phyloP scores from a whole-genome alignment of 2,888 invertebrate genomes.

The Pimpla rufipes region DNA sequence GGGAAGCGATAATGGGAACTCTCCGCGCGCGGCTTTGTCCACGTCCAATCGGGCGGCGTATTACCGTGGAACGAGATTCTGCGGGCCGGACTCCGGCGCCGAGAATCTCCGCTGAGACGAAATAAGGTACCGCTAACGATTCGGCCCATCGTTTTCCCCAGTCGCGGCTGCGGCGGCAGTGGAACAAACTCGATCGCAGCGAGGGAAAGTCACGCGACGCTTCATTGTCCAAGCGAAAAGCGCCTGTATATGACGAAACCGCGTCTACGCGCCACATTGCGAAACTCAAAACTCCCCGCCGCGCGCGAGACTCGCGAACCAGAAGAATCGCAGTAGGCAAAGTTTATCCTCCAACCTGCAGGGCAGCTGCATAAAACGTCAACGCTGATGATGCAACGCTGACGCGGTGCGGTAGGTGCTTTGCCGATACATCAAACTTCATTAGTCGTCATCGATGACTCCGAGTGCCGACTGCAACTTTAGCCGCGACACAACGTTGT shows the following conservation, averaged over 20 bases:
- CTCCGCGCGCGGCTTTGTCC: slow-evolving; percentile 51
- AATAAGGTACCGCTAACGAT: slow-evolving; percentile 53
- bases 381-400: slow-evolving; percentile 22
- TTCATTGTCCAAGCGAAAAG: slow-evolving; percentile 46
- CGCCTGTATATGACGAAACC: slow-evolving; percentile 26
- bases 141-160: slow-evolving; percentile 53
- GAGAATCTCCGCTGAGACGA: slow-evolving; percentile 28
- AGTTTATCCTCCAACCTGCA: slow-evolving; percentile 27
- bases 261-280: slow-evolving; percentile 18
- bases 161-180: slow-evolving; percentile 13
- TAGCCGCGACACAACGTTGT: slow-evolving; percentile 32
- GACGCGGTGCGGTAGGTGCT: background rate
- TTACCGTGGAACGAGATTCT: slow-evolving; percentile 65
- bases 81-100: slow-evolving; percentile 39
- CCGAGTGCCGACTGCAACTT: slow-evolving; percentile 30
- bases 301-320: slow-evolving; percentile 23
- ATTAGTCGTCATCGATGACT: slow-evolving; percentile 31
- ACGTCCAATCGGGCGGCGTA: slow-evolving; percentile 28
- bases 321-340: slow-evolving; percentile 35
- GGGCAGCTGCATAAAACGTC: background rate
- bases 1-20: slow-evolving; percentile 45
- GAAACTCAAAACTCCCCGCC: slow-evolving; percentile 20
- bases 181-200: slow-evolving; percentile 36
- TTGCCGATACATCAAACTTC: slow-evolving; percentile 59
- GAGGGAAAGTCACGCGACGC: slow-evolving; percentile 41